phyloP scores from a whole-genome alignment of 2,797 vertebrate genomes.

The Chloroceryle amazona region DNA sequence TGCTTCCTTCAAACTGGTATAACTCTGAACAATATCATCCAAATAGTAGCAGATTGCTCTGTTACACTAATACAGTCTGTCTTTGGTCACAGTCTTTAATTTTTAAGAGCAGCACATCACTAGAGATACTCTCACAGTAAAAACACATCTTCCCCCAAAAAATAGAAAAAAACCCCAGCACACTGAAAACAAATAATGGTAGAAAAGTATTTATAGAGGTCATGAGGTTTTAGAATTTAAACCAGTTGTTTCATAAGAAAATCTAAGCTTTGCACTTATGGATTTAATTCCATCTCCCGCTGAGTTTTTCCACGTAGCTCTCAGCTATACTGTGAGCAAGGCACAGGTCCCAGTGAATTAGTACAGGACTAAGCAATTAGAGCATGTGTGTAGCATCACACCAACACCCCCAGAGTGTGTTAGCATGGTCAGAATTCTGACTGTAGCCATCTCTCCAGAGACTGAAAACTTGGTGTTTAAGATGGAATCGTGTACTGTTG shows the following conservation, averaged over 20 bases:
- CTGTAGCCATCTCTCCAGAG: background rate
- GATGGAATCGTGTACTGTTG: background rate
- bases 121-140: background rate
- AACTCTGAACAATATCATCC: background rate
- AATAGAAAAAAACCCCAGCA: no score
- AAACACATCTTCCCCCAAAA: no score
- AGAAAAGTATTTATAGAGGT: no score
- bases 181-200: no score
- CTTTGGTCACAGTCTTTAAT: slow-evolving; percentile 43
- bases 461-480: background rate
- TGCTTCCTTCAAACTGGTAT: background rate
- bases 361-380: fast-evolving
- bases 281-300: background rate
- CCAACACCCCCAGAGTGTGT: background rate
- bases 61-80: slow-evolving; percentile 18
- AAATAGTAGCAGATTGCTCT: background rate
- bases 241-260: no score
- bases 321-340: background rate
- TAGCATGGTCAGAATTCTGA: background rate
- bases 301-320: background rate
- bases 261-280: background rate
- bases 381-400: background rate
- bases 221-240: no score
- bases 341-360: fast-evolving
- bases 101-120: slow-evolving; percentile 42